Evolutionary conservation across 2,888 invertebrate genomes (phyloP).

Genomic region (Cynaeus angustus): DNA sequence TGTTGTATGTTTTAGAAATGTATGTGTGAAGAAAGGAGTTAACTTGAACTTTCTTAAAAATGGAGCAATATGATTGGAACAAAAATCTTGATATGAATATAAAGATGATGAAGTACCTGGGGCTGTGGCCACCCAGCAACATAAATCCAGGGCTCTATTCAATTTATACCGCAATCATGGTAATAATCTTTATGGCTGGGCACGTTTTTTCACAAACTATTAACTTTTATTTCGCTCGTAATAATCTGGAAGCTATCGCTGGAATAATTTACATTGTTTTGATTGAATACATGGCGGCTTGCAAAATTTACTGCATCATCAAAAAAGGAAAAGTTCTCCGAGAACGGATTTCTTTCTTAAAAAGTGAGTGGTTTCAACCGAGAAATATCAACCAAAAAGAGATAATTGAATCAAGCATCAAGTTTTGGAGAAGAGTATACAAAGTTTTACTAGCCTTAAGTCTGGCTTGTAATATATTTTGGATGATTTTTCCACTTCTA

Average conservation of each 20-base stretch:
- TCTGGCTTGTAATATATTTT: conserved; percentile 7
- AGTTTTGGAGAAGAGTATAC: conserved; percentile 6
- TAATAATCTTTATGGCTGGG: not conserved
- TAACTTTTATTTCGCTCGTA: conserved; percentile 5
- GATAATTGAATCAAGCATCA: not conserved
- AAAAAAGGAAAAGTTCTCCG: not conserved
- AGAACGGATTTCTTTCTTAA: conserved; percentile 1
- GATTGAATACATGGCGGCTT: not conserved
- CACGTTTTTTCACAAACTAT: not conserved
- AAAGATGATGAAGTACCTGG: not conserved
- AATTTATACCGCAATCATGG: not conserved
- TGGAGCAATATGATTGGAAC: not conserved
- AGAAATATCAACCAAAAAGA: not conserved
- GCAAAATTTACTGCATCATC: conserved; percentile 11
- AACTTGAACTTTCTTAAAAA: not conserved
- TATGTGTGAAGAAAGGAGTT: no score
- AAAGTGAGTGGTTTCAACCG: conserved; percentile 7
- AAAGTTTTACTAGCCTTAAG: not conserved
- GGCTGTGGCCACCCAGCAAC: not conserved
- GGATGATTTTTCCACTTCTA: conserved; percentile 12
- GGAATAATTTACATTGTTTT: conserved; percentile 11
- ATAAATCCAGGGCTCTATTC: not conserved
- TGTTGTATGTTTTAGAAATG: not conserved
- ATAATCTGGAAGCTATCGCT: not conserved
- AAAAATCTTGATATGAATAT: not conserved